A percentile compares a stretch with the other conserved stretches of the same genome.
phyloP scores from a whole-genome alignment of 2,888 invertebrate genomes.

The Parnassius orleans region DNA sequence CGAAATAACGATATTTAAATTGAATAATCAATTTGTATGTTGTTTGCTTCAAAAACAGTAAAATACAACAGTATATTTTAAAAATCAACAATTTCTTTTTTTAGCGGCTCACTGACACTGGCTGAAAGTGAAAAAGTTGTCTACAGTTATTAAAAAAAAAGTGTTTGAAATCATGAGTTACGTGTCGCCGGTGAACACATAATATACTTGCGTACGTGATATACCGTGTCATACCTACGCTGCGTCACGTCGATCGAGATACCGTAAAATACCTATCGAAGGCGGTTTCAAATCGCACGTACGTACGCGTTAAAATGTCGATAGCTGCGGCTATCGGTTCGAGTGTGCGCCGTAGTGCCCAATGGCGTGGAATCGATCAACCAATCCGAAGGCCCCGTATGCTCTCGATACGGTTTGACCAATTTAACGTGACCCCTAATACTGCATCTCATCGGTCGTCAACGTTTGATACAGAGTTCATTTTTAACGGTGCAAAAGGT shows the following conservation, averaged over 20 bases:
- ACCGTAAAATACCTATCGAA: slow-evolving; percentile 63
- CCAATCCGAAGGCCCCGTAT: slow-evolving; percentile 63
- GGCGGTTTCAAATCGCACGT: slow-evolving; percentile 55
- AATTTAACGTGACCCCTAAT: slow-evolving; percentile 39
- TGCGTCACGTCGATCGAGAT: slow-evolving; percentile 45
- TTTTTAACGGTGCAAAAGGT: slow-evolving; percentile 6
- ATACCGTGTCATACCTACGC: slow-evolving; percentile 33
- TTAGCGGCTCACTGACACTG: too few species aligned
- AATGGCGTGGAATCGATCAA: slow-evolving; percentile 82
- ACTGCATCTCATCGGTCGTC: slow-evolving; percentile 26
- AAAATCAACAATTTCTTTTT: too few species aligned
- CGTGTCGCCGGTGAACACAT: not conserved
- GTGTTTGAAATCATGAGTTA: not conserved
- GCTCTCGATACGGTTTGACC: slow-evolving; percentile 59
- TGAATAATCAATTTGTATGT: too few species aligned
- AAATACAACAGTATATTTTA: too few species aligned
- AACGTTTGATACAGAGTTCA: slow-evolving; percentile 28
- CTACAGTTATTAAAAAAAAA: not conserved
- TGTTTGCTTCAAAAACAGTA: too few species aligned
- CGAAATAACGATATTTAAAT: too few species aligned
- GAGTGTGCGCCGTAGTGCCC: slow-evolving; percentile 80
- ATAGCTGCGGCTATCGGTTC: slow-evolving; percentile 71
- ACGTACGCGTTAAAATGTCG: slow-evolving; percentile 49
- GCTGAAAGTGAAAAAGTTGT: too few species aligned
- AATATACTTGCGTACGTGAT: not conserved